Percentiles rank a stretch among this genome's conserved stretches.
Conservation (phyloP, 2,888 invertebrate genomes). For the Epirrhoe alternata region DNA sequence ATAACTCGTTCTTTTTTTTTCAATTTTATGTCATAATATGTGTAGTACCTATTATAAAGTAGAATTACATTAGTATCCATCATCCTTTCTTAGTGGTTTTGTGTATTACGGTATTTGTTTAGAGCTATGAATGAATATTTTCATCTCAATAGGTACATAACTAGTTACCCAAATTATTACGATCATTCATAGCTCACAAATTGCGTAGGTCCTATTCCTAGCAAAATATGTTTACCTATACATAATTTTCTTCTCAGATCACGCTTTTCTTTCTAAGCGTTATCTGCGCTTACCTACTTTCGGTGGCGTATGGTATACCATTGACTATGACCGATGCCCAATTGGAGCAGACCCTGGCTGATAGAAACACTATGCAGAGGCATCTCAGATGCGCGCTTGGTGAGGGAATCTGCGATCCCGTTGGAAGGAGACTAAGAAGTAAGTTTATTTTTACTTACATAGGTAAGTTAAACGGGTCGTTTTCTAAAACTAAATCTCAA, state of each 20-base stretch:
- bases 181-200: no score
- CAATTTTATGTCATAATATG: no score
- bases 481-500: no score
- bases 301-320: constrained; percentile 55
- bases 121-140: no score
- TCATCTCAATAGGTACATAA: no score
- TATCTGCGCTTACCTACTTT: constrained; percentile 38
- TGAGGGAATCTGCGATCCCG: constrained; percentile 89
- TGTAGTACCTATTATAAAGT: no score
- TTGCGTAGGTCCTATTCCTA: no score
- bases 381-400: constrained; percentile 90
- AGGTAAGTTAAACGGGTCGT: no score
- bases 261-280: constrained; percentile 42
- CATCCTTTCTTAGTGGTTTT: background rate
- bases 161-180: background rate
- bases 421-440: constrained; percentile 90
- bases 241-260: constrained; percentile 44
- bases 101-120: no score
- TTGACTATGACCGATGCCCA: constrained; percentile 86
- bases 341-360: constrained; percentile 87
- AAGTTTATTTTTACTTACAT: constrained; percentile 55
- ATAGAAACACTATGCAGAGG: constrained; percentile 87
- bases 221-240: background rate
- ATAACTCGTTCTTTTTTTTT: no score
- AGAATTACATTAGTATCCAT: no score